Evolutionary conservation across 2,113 vertebrate genomes (phyloP).

Genomic region (Scartelaos histophorus): DNA sequence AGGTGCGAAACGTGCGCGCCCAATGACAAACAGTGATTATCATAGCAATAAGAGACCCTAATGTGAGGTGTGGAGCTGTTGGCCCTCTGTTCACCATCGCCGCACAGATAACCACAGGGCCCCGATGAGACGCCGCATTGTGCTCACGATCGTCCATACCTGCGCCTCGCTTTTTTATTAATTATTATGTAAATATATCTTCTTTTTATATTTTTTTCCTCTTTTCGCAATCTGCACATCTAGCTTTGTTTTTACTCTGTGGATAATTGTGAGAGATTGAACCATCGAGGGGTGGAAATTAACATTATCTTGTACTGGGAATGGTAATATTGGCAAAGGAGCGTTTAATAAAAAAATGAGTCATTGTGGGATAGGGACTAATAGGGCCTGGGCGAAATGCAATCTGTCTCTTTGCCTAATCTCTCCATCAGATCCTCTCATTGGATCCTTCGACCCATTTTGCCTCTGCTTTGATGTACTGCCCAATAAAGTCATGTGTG

Average conservation of each 20-base stretch:
- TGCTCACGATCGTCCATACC: constrained; percentile 30
- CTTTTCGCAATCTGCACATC: not conserved
- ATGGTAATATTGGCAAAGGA: not conserved
- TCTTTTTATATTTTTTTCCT: not conserved
- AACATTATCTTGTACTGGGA: not conserved
- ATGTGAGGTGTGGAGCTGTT: constrained; percentile 63
- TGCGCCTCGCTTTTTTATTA: not conserved
- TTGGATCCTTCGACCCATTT: not conserved
- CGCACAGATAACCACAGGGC: constrained; percentile 63
- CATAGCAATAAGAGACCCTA: constrained; percentile 69
- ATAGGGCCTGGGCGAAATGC: not conserved
- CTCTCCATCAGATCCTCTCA: not conserved
- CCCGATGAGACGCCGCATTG: constrained; percentile 70
- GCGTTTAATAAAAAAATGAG: not conserved
- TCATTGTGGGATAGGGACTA: not conserved
- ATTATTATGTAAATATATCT: too few relatives aligned
- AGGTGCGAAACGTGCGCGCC: constrained; percentile 67
- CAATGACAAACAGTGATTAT: constrained; percentile 77
- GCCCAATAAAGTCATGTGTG: not conserved
- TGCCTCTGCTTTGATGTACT: not conserved
- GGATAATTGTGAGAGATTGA: not conserved
- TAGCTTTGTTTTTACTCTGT: not conserved
- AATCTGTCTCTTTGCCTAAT: not conserved
- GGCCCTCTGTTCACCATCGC: constrained; percentile 69
- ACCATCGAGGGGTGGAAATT: not conserved